Conservation (phyloP, 1,140 invertebrate species). For the Eciton burchellii region DNA sequence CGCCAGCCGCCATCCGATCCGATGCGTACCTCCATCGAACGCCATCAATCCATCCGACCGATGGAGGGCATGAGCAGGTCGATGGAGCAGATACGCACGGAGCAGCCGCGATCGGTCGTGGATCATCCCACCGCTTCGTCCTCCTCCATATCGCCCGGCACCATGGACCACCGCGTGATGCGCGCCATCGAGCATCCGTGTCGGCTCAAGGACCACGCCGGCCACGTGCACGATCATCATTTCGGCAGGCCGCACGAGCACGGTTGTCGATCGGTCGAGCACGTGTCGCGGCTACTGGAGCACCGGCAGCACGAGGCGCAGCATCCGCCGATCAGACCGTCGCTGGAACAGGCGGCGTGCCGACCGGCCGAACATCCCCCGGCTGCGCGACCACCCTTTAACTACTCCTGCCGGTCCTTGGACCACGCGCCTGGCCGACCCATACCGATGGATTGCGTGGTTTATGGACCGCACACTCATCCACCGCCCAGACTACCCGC, state of each 20-base stretch:
- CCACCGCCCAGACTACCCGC: constrained; percentile 76
- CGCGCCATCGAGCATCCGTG: constrained; percentile 82
- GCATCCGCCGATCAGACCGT: constrained; percentile 68
- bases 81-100: constrained; percentile 76
- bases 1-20: constrained; percentile 73
- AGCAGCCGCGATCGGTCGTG: constrained; percentile 72
- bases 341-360: constrained; percentile 66
- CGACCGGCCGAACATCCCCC: constrained; percentile 73
- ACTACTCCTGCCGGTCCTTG: constrained; percentile 83
- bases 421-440: constrained; percentile 80
- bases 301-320: constrained; percentile 76
- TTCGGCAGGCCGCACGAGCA: constrained; percentile 79
- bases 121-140: constrained; percentile 58
- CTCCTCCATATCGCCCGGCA: constrained; percentile 59
- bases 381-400: constrained; percentile 71
- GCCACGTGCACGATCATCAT: constrained; percentile 79
- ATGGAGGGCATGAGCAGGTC: constrained; percentile 77
- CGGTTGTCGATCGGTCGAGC: constrained; percentile 81
- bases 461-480: constrained; percentile 82
- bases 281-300: constrained; percentile 79
- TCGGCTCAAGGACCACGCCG: constrained; percentile 80
- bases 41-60: constrained; percentile 77
- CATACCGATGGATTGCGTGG: constrained; percentile 82
- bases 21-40: constrained; percentile 64
- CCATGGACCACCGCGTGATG: constrained; percentile 75